phyloP scores from a whole-genome alignment of 2,888 invertebrate genomes.

The Congeria kusceri region DNA sequence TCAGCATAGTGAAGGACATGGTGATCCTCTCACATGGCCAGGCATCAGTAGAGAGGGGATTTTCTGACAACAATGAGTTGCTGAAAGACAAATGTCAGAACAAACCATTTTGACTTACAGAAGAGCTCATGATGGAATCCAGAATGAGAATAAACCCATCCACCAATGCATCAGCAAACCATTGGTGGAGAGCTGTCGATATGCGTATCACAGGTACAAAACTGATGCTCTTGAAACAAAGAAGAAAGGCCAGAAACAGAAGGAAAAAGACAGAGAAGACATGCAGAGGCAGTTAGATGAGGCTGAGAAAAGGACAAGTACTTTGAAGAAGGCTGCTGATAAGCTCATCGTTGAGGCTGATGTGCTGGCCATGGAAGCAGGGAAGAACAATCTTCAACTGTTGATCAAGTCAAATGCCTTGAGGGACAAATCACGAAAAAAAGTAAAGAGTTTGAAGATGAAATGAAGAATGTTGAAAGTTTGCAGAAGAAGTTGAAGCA shows the following conservation, averaged over 20 bases:
- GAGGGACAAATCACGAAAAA: conserved; percentile 18
- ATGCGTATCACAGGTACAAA: neutral
- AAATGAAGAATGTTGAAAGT: conserved; percentile 12
- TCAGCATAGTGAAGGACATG: conserved; percentile 25
- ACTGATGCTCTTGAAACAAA: conserved; percentile 13
- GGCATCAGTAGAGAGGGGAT: conserved; percentile 41
- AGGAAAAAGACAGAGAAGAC: conserved; percentile 16
- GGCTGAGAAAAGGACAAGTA: conserved; percentile 13
- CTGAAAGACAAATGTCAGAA: conserved; percentile 18
- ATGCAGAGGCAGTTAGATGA: conserved; percentile 7
- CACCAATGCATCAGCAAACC: conserved; percentile 1
- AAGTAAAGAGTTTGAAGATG: conserved; percentile 12
- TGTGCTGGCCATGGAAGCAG: conserved; percentile 19
- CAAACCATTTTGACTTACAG: conserved; percentile 16
- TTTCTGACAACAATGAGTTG: conserved; percentile 32
- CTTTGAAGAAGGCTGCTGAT: conserved; percentile 8
- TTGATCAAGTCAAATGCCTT: conserved; percentile 19
- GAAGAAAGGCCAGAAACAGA: conserved; percentile 13
- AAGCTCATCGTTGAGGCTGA: conserved; percentile 21
- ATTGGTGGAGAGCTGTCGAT: conserved; percentile 15
- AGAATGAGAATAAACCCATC: neutral
- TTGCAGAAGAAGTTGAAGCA: conserved; percentile 23
- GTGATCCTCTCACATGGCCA: conserved; percentile 50
- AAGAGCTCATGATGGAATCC: conserved; percentile 18
- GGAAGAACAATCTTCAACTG: conserved; percentile 10